A percentile compares a stretch with the other conserved stretches of the same genome.
These are phyloP conservation scores for Nothocercus julius DNA, from an alignment of 2,113 vertebrate species.

Conservation along the genomic window DNA sequence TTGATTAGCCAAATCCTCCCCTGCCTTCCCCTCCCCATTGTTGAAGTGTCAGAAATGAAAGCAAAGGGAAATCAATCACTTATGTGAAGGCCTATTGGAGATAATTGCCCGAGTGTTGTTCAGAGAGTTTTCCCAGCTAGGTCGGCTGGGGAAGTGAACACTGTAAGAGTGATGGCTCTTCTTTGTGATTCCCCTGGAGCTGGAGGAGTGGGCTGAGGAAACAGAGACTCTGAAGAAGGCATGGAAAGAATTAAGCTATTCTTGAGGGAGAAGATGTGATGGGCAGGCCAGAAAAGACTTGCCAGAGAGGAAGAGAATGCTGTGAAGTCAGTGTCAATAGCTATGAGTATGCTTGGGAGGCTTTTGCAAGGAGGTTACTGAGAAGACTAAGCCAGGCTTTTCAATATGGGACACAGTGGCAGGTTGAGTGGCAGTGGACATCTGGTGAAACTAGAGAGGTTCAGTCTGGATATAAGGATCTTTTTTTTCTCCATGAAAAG, in stretches of 20 bases:
- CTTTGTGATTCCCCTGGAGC: background rate
- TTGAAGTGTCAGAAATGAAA: slow-evolving; percentile 64
- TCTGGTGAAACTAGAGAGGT: background rate
- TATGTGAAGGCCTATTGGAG: slow-evolving; percentile 9
- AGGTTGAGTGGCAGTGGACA: background rate
- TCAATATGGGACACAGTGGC: background rate
- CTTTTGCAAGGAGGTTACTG: background rate
- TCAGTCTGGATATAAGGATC: background rate
- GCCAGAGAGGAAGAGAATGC: background rate
- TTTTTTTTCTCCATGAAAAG: background rate
- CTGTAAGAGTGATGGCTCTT: background rate
- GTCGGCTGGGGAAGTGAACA: background rate
- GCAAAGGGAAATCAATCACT: slow-evolving; percentile 50
- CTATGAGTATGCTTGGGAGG: background rate
- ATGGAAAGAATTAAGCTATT: background rate
- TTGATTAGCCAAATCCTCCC: slow-evolving; percentile 19
- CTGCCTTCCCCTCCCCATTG: background rate
- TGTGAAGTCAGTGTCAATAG: background rate
- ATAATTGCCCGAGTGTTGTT: slow-evolving; percentile 36
- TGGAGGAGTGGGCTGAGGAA: background rate
- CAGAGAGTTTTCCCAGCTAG: background rate
- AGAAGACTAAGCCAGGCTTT: background rate
- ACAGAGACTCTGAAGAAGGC: background rate
- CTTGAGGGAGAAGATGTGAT: background rate
- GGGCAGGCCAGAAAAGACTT: background rate